phyloP scores from a whole-genome alignment of 2,888 invertebrate genomes.

The Leucozona laternaria region DNA sequence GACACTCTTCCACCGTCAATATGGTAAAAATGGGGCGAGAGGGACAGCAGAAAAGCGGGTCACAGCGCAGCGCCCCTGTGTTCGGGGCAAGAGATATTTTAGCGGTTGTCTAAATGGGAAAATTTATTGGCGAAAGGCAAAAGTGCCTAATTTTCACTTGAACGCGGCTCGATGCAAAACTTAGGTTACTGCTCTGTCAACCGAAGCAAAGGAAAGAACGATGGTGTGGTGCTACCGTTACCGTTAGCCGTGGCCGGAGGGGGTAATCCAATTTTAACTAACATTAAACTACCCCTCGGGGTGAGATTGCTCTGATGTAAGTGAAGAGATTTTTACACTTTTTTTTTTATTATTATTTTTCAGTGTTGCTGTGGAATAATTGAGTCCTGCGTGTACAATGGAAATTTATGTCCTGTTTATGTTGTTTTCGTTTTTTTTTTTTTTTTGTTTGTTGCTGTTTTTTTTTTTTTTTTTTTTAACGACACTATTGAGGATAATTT shows the following conservation, averaged over 20 bases:
- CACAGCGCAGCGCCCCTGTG: background rate
- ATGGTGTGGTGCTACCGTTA: background rate
- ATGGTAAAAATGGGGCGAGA: background rate
- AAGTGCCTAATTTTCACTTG: slow-evolving; percentile 74
- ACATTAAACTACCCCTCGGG: slow-evolving; percentile 74
- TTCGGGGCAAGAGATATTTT: slow-evolving; percentile 54
- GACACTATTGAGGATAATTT: slow-evolving; percentile 76
- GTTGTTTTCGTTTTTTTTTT: slow-evolving; percentile 60
- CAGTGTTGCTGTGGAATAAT: slow-evolving; percentile 44
- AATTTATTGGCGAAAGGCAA: slow-evolving; percentile 57
- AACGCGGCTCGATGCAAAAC: slow-evolving; percentile 62
- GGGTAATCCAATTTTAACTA: slow-evolving; percentile 75
- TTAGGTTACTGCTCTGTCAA: slow-evolving; percentile 70
- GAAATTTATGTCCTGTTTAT: slow-evolving; percentile 75
- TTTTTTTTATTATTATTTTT: slow-evolving; percentile 40
- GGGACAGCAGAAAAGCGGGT: background rate
- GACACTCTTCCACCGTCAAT: background rate
- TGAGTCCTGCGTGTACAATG: slow-evolving; percentile 72
- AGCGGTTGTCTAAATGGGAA: slow-evolving; percentile 74
- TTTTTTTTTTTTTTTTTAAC: slow-evolving; percentile 68
- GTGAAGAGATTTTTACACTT: slow-evolving; percentile 74
- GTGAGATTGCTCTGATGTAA: slow-evolving; percentile 58
- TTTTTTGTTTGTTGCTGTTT: slow-evolving; percentile 35
- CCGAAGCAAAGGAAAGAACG: slow-evolving; percentile 10
- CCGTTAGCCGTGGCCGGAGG: slow-evolving; percentile 15